Percentiles rank a stretch among this genome's conserved stretches.
Evolutionary conservation across 2,113 vertebrate species (phyloP).

Genomic region (Paracanthobrama guichenoti): DNA sequence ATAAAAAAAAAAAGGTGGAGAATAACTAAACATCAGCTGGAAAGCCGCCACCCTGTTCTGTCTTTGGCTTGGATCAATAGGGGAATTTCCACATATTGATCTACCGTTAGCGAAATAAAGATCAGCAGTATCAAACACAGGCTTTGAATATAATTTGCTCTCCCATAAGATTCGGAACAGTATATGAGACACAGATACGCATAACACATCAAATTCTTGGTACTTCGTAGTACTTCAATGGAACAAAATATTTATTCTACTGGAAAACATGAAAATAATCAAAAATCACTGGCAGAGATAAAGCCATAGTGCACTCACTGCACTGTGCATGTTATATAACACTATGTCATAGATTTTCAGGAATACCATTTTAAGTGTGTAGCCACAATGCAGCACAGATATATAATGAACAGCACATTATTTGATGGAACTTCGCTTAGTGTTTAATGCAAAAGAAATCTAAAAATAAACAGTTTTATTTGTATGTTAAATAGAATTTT

Average conservation of each 20-base stretch:
- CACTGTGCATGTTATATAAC: neutral
- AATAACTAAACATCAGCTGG: slow-evolving; percentile 58
- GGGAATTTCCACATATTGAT: slow-evolving; percentile 73
- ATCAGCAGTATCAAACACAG: slow-evolving; percentile 67
- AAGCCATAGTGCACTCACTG: neutral
- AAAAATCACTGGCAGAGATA: neutral
- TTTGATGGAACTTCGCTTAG: neutral
- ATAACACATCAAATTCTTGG: slow-evolving; percentile 36
- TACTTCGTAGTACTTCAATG: neutral
- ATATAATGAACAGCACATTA: neutral
- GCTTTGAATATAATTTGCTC: slow-evolving; percentile 55
- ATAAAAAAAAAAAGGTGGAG: slow-evolving; percentile 14
- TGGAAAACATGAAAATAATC: neutral
- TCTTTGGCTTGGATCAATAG: slow-evolving; percentile 62
- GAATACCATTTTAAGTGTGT: neutral
- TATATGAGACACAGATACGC: slow-evolving; percentile 46
- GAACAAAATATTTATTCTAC: neutral
- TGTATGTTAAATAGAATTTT: neutral
- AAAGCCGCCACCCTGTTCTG: slow-evolving; percentile 47
- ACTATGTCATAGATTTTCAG: neutral
- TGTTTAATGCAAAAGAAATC: neutral
- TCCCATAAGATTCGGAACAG: slow-evolving; percentile 51
- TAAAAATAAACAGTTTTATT: too few relatives aligned
- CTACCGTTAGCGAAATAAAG: slow-evolving; percentile 61
- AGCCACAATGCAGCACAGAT: neutral